A percentile compares a stretch with the other conserved stretches of the same genome.
phyloP scores from a whole-genome alignment of 1,140 invertebrate species.

The Achroia grisella region DNA sequence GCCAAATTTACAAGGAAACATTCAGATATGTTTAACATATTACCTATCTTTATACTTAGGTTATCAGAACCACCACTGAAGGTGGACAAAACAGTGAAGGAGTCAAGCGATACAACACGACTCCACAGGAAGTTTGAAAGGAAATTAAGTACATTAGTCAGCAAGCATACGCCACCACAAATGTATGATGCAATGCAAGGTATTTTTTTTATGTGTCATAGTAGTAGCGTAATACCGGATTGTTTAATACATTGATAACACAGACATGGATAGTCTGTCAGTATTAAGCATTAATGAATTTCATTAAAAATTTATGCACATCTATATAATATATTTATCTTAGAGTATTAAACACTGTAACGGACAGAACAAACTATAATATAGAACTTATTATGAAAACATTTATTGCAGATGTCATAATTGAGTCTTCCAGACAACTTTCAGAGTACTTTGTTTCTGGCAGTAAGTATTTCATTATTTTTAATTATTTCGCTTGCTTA shows the following conservation, averaged over 20 bases:
- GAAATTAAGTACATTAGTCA: slow-evolving; percentile 40
- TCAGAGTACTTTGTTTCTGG: slow-evolving; percentile 47
- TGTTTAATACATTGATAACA: no score
- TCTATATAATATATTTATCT: no score
- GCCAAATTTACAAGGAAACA: no score
- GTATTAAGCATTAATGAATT: no score
- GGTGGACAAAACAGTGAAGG: slow-evolving; percentile 47
- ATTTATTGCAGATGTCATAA: slow-evolving; percentile 47
- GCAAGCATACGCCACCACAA: slow-evolving; percentile 25
- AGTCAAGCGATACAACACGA: slow-evolving; percentile 41
- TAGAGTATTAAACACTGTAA: no score
- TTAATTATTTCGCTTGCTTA: no score
- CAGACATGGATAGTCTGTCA: no score
- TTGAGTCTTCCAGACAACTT: slow-evolving; percentile 43
- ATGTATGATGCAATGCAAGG: slow-evolving; percentile 53
- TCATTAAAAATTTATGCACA: no score
- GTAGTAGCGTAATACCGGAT: no score
- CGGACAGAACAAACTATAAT: no score
- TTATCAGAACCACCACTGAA: slow-evolving; percentile 29
- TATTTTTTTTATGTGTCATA: slow-evolving; percentile 19
- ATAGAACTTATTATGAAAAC: not conserved
- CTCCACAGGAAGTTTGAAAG: slow-evolving; percentile 53
- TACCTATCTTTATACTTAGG: slow-evolving; percentile 9
- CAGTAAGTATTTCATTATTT: slow-evolving; percentile 30
- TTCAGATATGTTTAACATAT: no score